Conservation (phyloP, 2,113 vertebrate genomes). For the Saguinus imperator region DNA sequence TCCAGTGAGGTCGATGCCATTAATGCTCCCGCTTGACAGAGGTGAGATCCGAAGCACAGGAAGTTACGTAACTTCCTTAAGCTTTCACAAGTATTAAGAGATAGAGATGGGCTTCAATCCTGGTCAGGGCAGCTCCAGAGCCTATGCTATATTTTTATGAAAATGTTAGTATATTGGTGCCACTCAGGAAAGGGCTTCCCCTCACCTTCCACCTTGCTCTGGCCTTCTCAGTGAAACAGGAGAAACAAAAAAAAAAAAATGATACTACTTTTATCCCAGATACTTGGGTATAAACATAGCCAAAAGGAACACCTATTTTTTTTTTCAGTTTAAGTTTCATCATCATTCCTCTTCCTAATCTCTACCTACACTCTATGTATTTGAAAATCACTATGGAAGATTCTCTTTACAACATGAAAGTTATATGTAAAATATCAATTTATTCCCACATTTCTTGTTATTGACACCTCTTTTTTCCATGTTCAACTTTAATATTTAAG, state of each 20-base stretch:
- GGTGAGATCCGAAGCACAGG: neutral
- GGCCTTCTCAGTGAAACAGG: neutral
- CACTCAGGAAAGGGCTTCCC: neutral
- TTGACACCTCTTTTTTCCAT: neutral
- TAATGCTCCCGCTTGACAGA: neutral
- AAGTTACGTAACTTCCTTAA: neutral
- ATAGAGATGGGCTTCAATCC: neutral
- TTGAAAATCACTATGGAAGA: slow-evolving; percentile 27
- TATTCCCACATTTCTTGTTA: neutral
- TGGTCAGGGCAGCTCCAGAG: neutral
- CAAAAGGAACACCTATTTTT: neutral
- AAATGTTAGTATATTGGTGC: neutral
- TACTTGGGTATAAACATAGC: neutral
- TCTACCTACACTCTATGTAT: neutral
- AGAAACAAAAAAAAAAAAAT: neutral
- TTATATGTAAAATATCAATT: neutral
- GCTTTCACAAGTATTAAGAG: neutral
- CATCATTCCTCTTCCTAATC: slow-evolving; percentile 6
- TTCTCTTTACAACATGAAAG: slow-evolving; percentile 7
- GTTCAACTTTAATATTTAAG: slow-evolving; percentile 11
- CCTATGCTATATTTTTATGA: neutral
- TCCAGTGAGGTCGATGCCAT: neutral
- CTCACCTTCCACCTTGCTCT: neutral
- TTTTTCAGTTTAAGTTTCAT: neutral
- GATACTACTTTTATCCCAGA: neutral